Conservation (phyloP, 1,140 invertebrate genomes). For the Lycorma delicatula region DNA sequence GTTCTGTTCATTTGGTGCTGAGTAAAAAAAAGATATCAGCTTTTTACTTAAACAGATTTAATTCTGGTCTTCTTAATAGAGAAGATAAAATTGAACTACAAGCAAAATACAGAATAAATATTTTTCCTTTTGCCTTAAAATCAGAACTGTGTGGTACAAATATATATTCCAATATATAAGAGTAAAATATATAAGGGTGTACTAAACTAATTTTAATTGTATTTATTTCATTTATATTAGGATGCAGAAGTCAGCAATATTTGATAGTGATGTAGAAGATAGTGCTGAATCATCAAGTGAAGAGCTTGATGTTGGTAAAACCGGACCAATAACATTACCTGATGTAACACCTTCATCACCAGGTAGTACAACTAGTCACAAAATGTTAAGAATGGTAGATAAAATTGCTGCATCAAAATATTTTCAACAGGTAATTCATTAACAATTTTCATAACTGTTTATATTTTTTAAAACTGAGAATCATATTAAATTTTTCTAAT, state of each 20-base stretch:
- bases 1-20: too few relatives aligned
- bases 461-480: too few relatives aligned
- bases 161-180: neutral
- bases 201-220: too few relatives aligned
- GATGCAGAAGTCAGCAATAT: conserved; percentile 45
- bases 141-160: neutral
- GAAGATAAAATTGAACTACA: too few relatives aligned
- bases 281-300: conserved; percentile 85
- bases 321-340: neutral
- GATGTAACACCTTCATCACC: neutral
- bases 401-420: conserved; percentile 83
- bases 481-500: too few relatives aligned
- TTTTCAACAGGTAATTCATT: conserved; percentile 61
- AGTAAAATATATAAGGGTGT: conserved; percentile 9
- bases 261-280: conserved; percentile 82
- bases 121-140: too few relatives aligned
- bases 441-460: too few relatives aligned
- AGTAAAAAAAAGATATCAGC: too few relatives aligned
- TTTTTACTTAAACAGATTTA: too few relatives aligned
- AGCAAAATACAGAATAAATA: too few relatives aligned
- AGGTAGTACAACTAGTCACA: conserved; percentile 41
- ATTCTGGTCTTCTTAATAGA: too few relatives aligned
- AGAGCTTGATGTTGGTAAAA: conserved; percentile 7
- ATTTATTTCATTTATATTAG: conserved; percentile 11
- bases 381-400: conserved; percentile 78